Percentiles rank a stretch among this genome's conserved stretches.
These are phyloP conservation scores for Lycorma delicatula DNA, from an alignment of 1,140 invertebrate species.

Conservation along the genomic window DNA sequence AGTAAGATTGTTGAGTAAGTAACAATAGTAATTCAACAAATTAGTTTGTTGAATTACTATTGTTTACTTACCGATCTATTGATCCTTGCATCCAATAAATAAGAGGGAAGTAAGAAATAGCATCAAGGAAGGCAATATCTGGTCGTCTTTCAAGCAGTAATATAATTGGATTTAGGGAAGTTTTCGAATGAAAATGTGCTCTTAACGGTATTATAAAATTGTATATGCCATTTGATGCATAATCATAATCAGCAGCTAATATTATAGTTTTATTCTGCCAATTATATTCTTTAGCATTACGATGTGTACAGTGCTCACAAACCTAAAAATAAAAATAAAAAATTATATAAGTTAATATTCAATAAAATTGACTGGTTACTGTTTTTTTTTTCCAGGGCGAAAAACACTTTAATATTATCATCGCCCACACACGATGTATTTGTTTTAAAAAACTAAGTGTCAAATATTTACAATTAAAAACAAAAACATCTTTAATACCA, in stretches of 20 bases:
- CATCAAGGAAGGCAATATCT: slow-evolving; percentile 86
- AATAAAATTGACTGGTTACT: too few relatives aligned
- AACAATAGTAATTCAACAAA: too few relatives aligned
- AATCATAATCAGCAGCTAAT: slow-evolving; percentile 90
- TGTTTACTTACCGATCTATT: slow-evolving; percentile 95
- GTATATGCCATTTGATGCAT: slow-evolving; percentile 96
- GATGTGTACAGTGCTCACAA: slow-evolving; percentile 87
- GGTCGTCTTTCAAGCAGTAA: slow-evolving; percentile 84
- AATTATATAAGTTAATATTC: background rate
- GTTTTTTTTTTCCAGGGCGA: too few relatives aligned
- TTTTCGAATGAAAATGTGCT: slow-evolving; percentile 91
- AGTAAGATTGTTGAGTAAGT: too few relatives aligned
- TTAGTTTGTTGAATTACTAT: too few relatives aligned
- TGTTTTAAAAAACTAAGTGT: too few relatives aligned
- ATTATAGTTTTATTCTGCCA: slow-evolving; percentile 98
- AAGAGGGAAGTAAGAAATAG: slow-evolving; percentile 92
- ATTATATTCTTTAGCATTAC: slow-evolving; percentile 92
- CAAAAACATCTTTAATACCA: too few relatives aligned
- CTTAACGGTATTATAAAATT: slow-evolving; percentile 97
- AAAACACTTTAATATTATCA: too few relatives aligned
- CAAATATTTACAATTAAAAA: too few relatives aligned
- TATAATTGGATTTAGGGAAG: slow-evolving; percentile 92
- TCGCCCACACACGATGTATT: too few relatives aligned
- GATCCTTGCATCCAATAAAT: slow-evolving; percentile 94
- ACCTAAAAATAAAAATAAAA: slow-evolving; percentile 47